Percentiles rank a stretch among this genome's conserved stretches.
Evolutionary conservation across 2,113 vertebrate species (phyloP).

Genomic region (Hippocampus zosterae): DNA sequence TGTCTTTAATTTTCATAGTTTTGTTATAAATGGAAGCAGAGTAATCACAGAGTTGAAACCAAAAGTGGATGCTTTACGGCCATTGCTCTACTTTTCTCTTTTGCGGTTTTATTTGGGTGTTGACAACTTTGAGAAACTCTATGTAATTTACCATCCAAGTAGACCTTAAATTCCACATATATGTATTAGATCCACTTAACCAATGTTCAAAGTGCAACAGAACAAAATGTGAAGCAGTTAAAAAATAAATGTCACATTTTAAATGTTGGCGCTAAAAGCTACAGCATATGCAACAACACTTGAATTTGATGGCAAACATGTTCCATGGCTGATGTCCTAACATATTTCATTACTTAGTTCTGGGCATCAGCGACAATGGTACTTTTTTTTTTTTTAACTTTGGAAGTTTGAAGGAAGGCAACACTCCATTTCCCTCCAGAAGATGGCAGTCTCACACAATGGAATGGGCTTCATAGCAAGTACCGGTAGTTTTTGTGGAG

Average conservation of each 20-base stretch:
- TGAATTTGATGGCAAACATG: background rate
- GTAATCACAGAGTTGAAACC: background rate
- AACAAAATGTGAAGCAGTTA: background rate
- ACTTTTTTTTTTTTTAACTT: background rate
- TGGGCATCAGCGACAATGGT: background rate
- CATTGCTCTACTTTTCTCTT: background rate
- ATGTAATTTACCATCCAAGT: background rate
- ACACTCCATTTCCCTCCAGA: conserved; percentile 21
- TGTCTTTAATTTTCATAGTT: background rate
- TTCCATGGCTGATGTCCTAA: background rate
- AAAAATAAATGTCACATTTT: background rate
- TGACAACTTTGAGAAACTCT: background rate
- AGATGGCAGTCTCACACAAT: conserved; percentile 33
- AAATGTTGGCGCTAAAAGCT: background rate
- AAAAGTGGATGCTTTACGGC: background rate
- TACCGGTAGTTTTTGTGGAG: conserved; percentile 1
- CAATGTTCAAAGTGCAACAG: background rate
- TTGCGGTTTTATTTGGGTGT: background rate
- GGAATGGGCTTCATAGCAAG: background rate
- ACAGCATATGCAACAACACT: background rate
- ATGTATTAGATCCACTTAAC: background rate
- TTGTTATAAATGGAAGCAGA: background rate
- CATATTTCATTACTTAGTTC: background rate
- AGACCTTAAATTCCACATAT: background rate
- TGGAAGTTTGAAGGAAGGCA: background rate